A percentile compares a stretch with the other conserved stretches of the same genome.
Evolutionary conservation across 2,888 invertebrate species (phyloP).

Genomic region (Biston stratarius): DNA sequence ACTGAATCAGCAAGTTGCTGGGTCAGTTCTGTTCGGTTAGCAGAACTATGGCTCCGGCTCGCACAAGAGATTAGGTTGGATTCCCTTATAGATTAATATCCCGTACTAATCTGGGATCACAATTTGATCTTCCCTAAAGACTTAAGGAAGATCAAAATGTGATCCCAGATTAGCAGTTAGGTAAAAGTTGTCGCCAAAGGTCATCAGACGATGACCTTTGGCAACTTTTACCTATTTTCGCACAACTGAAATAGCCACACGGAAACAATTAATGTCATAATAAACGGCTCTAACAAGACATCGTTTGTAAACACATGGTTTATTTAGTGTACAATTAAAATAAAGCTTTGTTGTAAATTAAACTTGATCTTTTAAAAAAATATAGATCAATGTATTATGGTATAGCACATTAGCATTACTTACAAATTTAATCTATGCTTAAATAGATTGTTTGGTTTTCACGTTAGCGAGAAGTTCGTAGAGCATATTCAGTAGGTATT

Average conservation of each 20-base stretch:
- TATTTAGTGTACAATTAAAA: background rate
- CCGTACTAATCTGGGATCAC: too few species aligned
- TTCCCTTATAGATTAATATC: too few species aligned
- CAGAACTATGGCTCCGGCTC: background rate
- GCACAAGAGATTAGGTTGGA: background rate
- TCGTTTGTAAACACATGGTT: conserved; percentile 21
- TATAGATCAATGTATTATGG: background rate
- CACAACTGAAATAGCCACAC: background rate
- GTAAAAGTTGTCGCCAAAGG: too few species aligned
- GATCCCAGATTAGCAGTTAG: too few species aligned
- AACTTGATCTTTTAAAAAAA: conserved; percentile 10
- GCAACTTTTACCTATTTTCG: conserved; percentile 9
- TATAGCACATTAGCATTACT: too few species aligned
- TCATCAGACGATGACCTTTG: conserved; percentile 11
- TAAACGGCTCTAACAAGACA: conserved; percentile 11
- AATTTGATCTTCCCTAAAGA: too few species aligned
- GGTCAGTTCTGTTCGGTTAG: conserved; percentile 1
- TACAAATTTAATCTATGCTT: too few species aligned
- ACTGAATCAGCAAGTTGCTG: conserved; percentile 19
- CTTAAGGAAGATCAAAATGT: too few species aligned
- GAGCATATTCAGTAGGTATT: background rate
- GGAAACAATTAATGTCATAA: conserved; percentile 7
- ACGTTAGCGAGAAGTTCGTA: too few species aligned
- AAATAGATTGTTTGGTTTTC: too few species aligned
- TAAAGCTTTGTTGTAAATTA: background rate